phyloP scores from a whole-genome alignment of 2,888 invertebrate species.

The Callyntrura sp. region DNA sequence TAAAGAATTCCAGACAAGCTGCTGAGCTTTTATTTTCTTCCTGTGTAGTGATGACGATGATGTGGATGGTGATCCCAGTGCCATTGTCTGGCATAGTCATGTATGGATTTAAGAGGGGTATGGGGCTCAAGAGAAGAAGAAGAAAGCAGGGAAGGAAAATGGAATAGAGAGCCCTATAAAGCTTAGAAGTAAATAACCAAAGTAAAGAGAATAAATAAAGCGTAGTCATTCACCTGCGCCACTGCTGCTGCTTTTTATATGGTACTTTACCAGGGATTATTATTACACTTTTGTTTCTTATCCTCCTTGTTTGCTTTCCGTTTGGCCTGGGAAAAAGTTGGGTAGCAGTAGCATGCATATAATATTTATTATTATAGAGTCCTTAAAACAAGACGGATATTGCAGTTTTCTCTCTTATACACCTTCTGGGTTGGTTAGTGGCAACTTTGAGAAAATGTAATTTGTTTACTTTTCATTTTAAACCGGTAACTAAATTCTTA shows the following conservation, averaged over 20 bases:
- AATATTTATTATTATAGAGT: not conserved
- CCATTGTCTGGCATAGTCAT: conserved; percentile 29
- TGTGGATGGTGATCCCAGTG: not conserved
- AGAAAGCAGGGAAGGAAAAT: conserved; percentile 11
- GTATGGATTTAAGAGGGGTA: not conserved
- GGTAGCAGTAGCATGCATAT: not conserved
- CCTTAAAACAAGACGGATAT: not conserved
- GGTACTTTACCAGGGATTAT: not conserved
- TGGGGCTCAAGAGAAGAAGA: not conserved
- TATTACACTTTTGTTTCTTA: not conserved
- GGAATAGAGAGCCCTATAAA: not conserved
- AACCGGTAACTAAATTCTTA: not conserved
- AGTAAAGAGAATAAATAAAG: no score
- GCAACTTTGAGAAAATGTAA: conserved; percentile 10
- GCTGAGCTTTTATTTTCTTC: conserved; percentile 4
- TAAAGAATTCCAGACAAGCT: conserved; percentile 51
- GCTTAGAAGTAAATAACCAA: not conserved
- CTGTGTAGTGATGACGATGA: not conserved
- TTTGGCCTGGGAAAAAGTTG: not conserved
- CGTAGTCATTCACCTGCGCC: conserved; percentile 11
- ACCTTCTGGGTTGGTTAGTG: no score
- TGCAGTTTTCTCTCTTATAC: no score
- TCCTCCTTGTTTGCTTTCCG: not conserved
- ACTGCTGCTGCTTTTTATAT: not conserved
- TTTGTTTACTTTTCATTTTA: conserved; percentile 59